Evolutionary conservation across 2,888 invertebrate species (phyloP), one percentile per base, ranked within the genome.

Genomic region (Heliothis peltigera): DNA sequence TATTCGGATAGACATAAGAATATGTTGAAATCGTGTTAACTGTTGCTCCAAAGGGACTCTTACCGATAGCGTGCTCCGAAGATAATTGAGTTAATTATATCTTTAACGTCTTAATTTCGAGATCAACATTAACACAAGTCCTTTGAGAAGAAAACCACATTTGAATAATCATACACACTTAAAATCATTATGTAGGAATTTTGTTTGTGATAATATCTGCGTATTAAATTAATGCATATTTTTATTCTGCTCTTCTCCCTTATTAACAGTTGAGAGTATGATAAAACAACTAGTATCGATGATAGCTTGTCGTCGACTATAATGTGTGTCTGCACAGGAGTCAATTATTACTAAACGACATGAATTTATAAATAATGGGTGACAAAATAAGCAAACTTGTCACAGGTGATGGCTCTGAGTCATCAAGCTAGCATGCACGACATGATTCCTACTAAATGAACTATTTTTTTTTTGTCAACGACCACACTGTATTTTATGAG

Each of bases 311-410:
- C 86, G 67, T 72, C 73, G 78, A 80, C 82, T 84, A 78, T 80
- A 79, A 78, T 74, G 64, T 77, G 76, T 84, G 67, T 54, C 72
- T 71, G 65, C 73, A 63, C 51, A 63, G 51, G 64, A 69, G 75
- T 77, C 73, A 73, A 77, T 91, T 91, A 90, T 88, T 88, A 85
- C 87, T 91, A 90, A 91, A 90, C 85, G 88, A 86, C 86, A 89
- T 88, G 86, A 89, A 88, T 82, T 85, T 84, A 86, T 85, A 84
- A 84, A 84, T 86, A 79, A 81, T 79, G 78, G 81, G 81, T 75
- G 63, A 77, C 53, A 64, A 70, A 79, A 75, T 67, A 74, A 74
- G 62, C 48, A 52, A 61, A 69, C 70, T 78, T 74, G 70, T 72
- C 58, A 63, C 57, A 64, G 35, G 43, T 32, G 55, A 53, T 52